A percentile compares a stretch with the other conserved stretches of the same genome.
Evolutionary conservation across 2,797 vertebrate species (phyloP).

Genomic region (Chromobotia macracanthus): DNA sequence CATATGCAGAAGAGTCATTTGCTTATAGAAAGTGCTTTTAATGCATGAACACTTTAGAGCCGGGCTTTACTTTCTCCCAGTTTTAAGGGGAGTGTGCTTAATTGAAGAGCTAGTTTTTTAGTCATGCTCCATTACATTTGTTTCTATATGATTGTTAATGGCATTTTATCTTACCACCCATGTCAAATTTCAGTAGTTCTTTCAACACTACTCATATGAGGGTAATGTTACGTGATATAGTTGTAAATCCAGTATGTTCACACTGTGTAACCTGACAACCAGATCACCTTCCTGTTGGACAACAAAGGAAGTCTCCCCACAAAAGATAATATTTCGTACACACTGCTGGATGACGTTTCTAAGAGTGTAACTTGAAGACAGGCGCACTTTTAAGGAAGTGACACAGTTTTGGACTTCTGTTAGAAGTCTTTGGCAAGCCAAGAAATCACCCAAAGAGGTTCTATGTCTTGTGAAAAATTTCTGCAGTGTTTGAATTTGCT

Average conservation of each 20-base stretch:
- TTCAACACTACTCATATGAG: conserved; percentile 42
- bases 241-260: conserved; percentile 61
- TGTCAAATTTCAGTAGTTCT: conserved; percentile 44
- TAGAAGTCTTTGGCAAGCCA: background rate
- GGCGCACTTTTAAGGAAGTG: background rate
- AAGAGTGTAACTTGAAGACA: conserved; percentile 1
- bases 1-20: conserved; percentile 48
- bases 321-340: conserved; percentile 35
- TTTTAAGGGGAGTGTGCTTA: background rate
- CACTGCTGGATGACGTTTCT: background rate
- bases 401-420: no score
- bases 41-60: conserved; percentile 45
- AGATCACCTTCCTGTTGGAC: conserved; percentile 63
- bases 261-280: conserved; percentile 51
- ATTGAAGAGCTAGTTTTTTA: conserved; percentile 40
- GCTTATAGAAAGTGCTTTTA: conserved; percentile 47
- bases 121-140: conserved; percentile 56
- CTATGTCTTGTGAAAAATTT: background rate
- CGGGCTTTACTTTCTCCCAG: background rate
- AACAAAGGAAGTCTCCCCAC: conserved; percentile 45
- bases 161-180: conserved; percentile 63
- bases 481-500: conserved; percentile 11
- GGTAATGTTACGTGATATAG: conserved; percentile 63
- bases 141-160: conserved; percentile 56
- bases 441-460: background rate